These are phyloP conservation scores for Sarcophaga subvicina DNA, from an alignment of 2,888 invertebrate genomes.

Conservation along the genomic window DNA sequence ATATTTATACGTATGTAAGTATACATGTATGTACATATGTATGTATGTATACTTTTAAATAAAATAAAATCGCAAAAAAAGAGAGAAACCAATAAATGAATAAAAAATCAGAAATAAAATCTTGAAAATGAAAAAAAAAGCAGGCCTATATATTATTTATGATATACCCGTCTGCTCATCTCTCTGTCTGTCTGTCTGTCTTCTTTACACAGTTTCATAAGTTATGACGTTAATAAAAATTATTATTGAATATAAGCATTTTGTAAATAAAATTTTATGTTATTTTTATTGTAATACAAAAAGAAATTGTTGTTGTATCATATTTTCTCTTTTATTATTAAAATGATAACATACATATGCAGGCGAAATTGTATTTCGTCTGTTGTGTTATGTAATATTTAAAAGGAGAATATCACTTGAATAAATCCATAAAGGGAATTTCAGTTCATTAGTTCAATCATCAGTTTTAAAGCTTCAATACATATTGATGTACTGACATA, in stretches of 20 bases:
- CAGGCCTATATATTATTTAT: neutral
- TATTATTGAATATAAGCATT: neutral
- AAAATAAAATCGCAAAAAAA: neutral
- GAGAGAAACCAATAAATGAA: neutral
- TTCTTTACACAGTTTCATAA: too few species aligned
- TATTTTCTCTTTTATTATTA: too few species aligned
- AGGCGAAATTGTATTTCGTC: neutral
- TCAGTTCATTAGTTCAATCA: slow-evolving; percentile 21
- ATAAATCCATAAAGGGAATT: slow-evolving; percentile 15
- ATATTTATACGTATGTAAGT: too few species aligned
- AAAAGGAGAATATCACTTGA: neutral
- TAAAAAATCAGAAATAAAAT: too few species aligned
- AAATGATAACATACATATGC: too few species aligned
- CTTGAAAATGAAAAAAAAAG: too few species aligned
- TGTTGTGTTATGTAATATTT: neutral
- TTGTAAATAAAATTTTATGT: too few species aligned
- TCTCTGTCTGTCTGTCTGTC: neutral
- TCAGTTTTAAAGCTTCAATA: slow-evolving; percentile 3
- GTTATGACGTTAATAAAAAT: slow-evolving; percentile 15
- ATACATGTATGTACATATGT: too few species aligned
- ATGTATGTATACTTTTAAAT: too few species aligned
- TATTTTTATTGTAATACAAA: neutral
- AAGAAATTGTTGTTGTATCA: neutral
- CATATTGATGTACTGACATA: too few species aligned
- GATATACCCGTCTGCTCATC: neutral